phyloP scores from a whole-genome alignment of 2,797 vertebrate species.

The Heterohyrax brucei region DNA sequence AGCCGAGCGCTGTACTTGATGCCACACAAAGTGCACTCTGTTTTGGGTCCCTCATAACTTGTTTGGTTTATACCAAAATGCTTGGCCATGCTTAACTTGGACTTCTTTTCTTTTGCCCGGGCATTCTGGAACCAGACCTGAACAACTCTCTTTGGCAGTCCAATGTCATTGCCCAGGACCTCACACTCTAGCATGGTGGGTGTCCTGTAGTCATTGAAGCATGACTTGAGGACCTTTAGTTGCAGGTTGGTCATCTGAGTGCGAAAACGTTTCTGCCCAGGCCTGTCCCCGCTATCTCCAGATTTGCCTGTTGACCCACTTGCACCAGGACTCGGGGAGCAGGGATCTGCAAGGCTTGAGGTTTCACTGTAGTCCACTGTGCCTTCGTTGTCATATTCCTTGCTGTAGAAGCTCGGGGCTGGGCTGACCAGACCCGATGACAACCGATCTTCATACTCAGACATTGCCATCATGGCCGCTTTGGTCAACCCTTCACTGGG shows the following conservation, averaged over 20 bases:
- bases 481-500: constrained; percentile 96
- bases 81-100: constrained; percentile 99
- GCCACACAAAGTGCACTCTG: constrained; percentile 99
- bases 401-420: constrained; percentile 98
- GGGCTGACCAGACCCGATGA: constrained; percentile 99
- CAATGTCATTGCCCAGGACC: constrained; percentile 99
- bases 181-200: constrained; percentile 99
- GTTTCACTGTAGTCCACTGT: constrained; percentile 99
- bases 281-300: constrained; percentile 97
- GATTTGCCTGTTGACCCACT: constrained; percentile 95
- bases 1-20: constrained; percentile 99
- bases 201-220: constrained; percentile 99
- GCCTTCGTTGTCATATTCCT: constrained; percentile 98
- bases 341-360: constrained; percentile 98
- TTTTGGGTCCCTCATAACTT: constrained; percentile 99
- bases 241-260: constrained; percentile 99
- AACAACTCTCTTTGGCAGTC: constrained; percentile 99
- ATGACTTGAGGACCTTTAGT: constrained; percentile 99
- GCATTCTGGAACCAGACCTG: constrained; percentile 99
- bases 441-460: constrained; percentile 98
- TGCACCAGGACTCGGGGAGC: constrained; percentile 97
- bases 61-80: constrained; percentile 99
- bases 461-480: constrained; percentile 94
- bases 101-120: constrained; percentile 99
- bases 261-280: constrained; percentile 99